Conservation (phyloP, 92 coral and sea anemone species). For the Epizoanthus stellaris region DNA sequence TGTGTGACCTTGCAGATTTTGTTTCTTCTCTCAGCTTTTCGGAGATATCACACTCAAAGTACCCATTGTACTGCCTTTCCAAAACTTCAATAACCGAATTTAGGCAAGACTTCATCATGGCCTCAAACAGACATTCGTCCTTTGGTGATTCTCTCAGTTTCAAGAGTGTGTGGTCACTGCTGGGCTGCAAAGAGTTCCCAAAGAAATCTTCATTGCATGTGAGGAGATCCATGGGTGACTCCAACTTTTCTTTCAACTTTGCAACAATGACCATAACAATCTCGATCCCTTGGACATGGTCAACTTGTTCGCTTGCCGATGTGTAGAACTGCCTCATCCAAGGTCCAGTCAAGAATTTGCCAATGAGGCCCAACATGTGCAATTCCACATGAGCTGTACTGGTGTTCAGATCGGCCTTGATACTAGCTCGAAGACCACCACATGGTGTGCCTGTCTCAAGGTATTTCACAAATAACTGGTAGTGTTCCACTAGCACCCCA, state of each 20-base stretch:
- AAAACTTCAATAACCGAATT: neutral
- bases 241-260: neutral
- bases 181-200: neutral
- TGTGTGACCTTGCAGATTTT: constrained; percentile 12
- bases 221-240: neutral
- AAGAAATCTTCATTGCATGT: neutral
- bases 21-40: constrained; percentile 8
- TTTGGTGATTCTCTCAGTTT: neutral
- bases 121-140: neutral
- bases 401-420: neutral
- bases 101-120: neutral
- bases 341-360: neutral
- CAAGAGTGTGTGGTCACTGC: neutral
- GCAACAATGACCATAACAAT: neutral
- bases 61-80: constrained; percentile 3
- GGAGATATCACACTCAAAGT: neutral
- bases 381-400: neutral
- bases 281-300: neutral
- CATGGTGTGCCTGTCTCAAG: neutral
- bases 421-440: neutral
- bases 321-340: neutral
- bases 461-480: neutral
- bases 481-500: neutral
- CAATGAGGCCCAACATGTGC: too few relatives aligned
- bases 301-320: neutral